These are phyloP conservation scores for Halisarca cf. caerulea DNA, from an alignment of 37 sponge, comb jelly and placozoan genomes.

Conservation along the genomic window DNA sequence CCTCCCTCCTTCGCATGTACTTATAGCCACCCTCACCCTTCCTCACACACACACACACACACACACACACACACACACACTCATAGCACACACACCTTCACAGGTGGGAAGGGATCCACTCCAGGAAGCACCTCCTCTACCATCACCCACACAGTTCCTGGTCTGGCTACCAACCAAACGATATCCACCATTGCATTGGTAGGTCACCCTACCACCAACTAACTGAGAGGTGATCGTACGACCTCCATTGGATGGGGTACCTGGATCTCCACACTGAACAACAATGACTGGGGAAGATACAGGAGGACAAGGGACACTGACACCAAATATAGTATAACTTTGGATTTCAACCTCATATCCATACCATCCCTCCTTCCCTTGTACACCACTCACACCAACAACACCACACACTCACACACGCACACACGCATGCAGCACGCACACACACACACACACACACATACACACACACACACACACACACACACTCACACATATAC, in stretches of 20 bases:
- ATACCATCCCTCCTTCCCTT: too few species aligned
- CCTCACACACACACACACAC: background rate
- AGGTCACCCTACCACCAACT: background rate
- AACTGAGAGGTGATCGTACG: background rate
- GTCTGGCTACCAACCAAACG: background rate
- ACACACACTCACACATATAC: too few species aligned
- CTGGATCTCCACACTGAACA: background rate
- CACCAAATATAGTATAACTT: too few species aligned
- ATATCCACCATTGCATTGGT: background rate
- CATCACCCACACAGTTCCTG: conserved; percentile 1
- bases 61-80: background rate
- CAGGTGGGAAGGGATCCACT: conserved; percentile 11
- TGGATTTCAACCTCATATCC: too few species aligned
- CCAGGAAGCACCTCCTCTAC: background rate
- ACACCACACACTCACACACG: too few species aligned
- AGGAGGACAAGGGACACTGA: too few species aligned
- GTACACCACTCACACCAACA: too few species aligned
- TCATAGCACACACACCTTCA: background rate
- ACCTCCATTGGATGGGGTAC: background rate
- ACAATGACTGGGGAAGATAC: too few species aligned
- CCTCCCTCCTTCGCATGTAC: background rate
- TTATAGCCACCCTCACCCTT: too few species aligned
- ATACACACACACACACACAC: too few species aligned
- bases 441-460: too few species aligned
- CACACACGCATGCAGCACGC: too few species aligned